A percentile compares a stretch with the other conserved stretches of the same genome.
phyloP scores from a whole-genome alignment of 2,888 invertebrate genomes.

The Xanthia togata region DNA sequence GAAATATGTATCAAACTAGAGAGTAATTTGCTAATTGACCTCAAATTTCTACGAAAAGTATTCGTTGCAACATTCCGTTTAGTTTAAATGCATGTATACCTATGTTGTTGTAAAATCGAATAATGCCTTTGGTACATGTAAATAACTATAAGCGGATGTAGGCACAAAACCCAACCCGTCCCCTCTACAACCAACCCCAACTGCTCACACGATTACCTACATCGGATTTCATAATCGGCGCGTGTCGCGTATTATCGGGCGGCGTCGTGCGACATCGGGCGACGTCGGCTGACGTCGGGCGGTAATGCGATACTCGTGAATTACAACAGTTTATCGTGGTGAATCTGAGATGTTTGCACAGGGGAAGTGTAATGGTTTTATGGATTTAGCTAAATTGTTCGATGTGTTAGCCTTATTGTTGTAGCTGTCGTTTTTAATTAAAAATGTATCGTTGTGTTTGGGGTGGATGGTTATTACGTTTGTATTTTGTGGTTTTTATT shows the following conservation, averaged over 20 bases:
- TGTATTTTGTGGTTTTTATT: conserved; percentile 37
- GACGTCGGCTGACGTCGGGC: conserved; percentile 58
- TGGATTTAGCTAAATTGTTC: conserved; percentile 82
- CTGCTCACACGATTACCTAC: conserved; percentile 73
- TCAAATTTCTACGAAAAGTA: no score
- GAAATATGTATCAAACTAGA: no score
- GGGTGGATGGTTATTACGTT: conserved; percentile 13
- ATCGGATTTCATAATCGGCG: conserved; percentile 86
- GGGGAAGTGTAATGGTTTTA: conserved; percentile 79
- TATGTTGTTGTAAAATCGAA: no score
- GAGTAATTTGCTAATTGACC: no score
- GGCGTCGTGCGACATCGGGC: conserved; percentile 68
- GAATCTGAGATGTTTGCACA: conserved; percentile 70
- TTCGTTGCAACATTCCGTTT: no score
- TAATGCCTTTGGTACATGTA: no score
- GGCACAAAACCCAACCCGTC: conserved; percentile 50
- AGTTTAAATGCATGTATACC: no score
- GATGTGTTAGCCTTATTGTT: conserved; percentile 72
- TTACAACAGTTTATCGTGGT: conserved; percentile 89
- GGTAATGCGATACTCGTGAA: conserved; percentile 83
- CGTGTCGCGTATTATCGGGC: conserved; percentile 88
- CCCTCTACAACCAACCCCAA: conserved; percentile 64
- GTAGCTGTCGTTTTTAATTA: conserved; percentile 69
- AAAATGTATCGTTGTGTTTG: conserved; percentile 49
- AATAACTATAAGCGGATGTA: background rate